Evolutionary conservation across 2,113 vertebrate genomes (phyloP).

Genomic region (Poicephalus gulielmi): DNA sequence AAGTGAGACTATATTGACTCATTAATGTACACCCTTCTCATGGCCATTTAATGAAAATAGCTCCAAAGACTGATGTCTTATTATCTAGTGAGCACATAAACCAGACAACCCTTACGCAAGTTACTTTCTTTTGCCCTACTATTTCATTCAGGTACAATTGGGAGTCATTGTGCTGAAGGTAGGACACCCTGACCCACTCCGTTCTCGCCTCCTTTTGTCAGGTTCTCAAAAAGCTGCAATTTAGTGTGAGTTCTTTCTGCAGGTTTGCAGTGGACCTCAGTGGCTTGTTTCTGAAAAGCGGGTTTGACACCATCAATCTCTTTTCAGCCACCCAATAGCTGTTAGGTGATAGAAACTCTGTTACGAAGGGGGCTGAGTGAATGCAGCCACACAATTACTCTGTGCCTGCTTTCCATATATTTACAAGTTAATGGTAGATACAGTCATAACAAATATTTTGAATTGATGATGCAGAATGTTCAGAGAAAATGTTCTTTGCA

Average conservation of each 20-base stretch:
- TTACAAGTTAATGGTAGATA: not conserved
- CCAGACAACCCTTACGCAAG: not conserved
- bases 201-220: not conserved
- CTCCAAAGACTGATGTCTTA: not conserved
- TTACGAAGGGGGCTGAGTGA: not conserved
- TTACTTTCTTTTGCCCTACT: not conserved
- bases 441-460: not conserved
- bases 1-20: not conserved
- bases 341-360: not conserved
- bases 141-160: not conserved
- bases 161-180: not conserved
- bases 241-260: accelerated
- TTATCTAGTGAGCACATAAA: not conserved
- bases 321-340: not conserved
- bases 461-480: not conserved
- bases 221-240: not conserved
- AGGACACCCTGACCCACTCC: not conserved
- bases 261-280: not conserved
- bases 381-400: not conserved
- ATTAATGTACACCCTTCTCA: not conserved
- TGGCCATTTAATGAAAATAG: not conserved
- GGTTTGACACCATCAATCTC: not conserved
- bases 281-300: not conserved
- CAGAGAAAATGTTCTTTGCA: not conserved
- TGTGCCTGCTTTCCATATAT: not conserved